Base-by-base conservation (phyloP, 2,113 vertebrate genomes). In the Toxotes chatareus region DNA sequence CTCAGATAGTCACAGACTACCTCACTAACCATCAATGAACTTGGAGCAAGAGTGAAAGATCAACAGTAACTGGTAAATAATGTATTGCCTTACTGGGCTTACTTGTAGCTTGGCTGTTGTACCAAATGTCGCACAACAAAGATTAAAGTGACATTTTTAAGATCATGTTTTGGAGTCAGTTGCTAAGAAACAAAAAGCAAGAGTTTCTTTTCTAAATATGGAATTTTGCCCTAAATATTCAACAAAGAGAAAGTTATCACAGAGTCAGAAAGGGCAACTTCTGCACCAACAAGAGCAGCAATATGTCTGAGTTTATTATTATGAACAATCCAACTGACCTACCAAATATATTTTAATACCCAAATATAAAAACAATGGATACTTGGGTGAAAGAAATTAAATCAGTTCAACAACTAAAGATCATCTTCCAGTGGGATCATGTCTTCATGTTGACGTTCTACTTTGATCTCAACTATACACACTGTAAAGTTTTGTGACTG, bases 1-100 rank as follows among this genome's bases (percentile, higher is more conserved):
- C 73, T 73, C 46, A 76, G 76, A 31, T 36, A 59, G 63, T 57
- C 63, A 69, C 56, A 66, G 42, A 46, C 32, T 27, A 27, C 27
- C 27, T 27, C 27, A 27, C 27, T 27, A 27, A 31, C 11, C 42
- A 40, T 32, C 72, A 56, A 21, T 11, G 7, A 47, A 47, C 55
- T 62, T 1, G 11, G 7, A 34, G 51, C 10, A n/a, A 40, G 42
- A 40, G 51, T n/a, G 49, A 38, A 13, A 14, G 0, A 69, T 8
- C n/a, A 55, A 64, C 7, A 57, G 14, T n/a, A 4, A 14, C 3
- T 21, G 40, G 5, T 40, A 14, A 42, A 38, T 47, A 34, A 19
- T 46, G 38, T 4, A 44, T 44, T 31, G 38, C 36, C 16, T 34
- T 21, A 27, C 53, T 59, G 53, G 53, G 32, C n/a, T 19, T 10